These are phyloP conservation scores for Rhodeus uyekii DNA, from an alignment of 2,797 vertebrate species.

Conservation along the genomic window DNA sequence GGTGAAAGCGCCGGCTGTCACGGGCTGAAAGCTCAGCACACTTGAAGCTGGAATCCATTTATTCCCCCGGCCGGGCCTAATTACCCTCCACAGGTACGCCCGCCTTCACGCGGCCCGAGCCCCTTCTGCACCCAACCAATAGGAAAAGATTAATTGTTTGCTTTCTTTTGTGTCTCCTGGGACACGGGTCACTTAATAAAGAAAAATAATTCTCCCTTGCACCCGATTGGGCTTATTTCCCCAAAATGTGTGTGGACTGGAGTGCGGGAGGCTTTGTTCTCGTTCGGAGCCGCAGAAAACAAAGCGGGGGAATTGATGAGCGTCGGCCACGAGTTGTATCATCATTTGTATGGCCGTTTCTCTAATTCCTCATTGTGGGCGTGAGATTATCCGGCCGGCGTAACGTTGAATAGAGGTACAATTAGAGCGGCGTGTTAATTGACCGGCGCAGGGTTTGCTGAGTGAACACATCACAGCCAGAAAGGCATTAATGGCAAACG, in stretches of 20 bases:
- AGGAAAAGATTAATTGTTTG: slow-evolving; percentile 99
- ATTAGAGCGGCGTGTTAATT: slow-evolving; percentile 86
- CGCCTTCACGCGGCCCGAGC: slow-evolving; percentile 66
- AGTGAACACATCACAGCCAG: slow-evolving; percentile 84
- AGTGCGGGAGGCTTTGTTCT: slow-evolving; percentile 66
- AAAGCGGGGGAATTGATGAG: slow-evolving; percentile 74
- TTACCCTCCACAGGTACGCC: slow-evolving; percentile 85
- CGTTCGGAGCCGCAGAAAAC: slow-evolving; percentile 75
- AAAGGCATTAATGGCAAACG: slow-evolving; percentile 83
- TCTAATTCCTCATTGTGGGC: slow-evolving; percentile 88
- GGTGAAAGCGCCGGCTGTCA: slow-evolving; percentile 78
- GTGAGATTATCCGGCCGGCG: slow-evolving; percentile 80
- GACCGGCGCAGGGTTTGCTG: slow-evolving; percentile 83
- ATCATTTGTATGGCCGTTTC: slow-evolving; percentile 85
- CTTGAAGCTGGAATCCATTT: slow-evolving; percentile 73
- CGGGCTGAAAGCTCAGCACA: slow-evolving; percentile 75
- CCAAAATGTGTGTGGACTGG: slow-evolving; percentile 75
- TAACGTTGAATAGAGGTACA: slow-evolving; percentile 67
- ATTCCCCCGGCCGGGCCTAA: slow-evolving; percentile 84
- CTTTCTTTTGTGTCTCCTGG: slow-evolving; percentile 89
- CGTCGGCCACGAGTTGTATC: slow-evolving; percentile 80
- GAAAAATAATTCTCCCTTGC: slow-evolving; percentile 96
- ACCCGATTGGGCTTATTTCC: slow-evolving; percentile 83
- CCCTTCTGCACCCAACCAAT: slow-evolving; percentile 82
- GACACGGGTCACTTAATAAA: slow-evolving; percentile 95